Evolutionary conservation across 2,888 invertebrate genomes (phyloP).

Genomic region (Philereme transversata): DNA sequence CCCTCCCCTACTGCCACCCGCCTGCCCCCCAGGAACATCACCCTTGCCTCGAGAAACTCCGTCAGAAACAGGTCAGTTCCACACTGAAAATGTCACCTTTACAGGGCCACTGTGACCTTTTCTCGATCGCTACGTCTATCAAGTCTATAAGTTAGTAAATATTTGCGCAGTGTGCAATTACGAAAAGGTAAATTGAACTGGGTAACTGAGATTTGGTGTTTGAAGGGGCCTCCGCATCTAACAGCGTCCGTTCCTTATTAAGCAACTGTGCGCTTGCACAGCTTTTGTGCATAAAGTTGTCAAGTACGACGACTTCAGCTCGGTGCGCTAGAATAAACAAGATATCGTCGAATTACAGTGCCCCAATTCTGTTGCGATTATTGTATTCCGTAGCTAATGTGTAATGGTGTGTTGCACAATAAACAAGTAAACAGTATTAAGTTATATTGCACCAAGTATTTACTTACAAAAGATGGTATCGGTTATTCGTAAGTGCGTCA

Average conservation of each 20-base stretch:
- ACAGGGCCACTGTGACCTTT: conserved; percentile 20
- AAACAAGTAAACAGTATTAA: neutral
- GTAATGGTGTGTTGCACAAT: conserved; percentile 16
- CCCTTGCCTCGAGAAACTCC: conserved; percentile 72
- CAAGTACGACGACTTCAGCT: conserved; percentile 60
- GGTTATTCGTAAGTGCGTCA: no score
- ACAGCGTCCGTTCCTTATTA: conserved; percentile 42
- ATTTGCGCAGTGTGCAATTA: conserved; percentile 1
- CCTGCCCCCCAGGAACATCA: conserved; percentile 73
- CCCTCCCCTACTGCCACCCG: conserved; percentile 83
- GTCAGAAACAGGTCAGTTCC: conserved; percentile 77
- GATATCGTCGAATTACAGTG: conserved; percentile 50
- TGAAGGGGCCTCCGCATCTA: conserved; percentile 19
- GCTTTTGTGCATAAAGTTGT: conserved; percentile 57
- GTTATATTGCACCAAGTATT: neutral
- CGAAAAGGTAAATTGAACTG: conserved; percentile 16
- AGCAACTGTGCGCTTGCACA: conserved; percentile 47
- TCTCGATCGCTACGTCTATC: conserved; percentile 3
- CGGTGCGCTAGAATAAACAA: conserved; percentile 46
- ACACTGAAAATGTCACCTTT: conserved; percentile 22
- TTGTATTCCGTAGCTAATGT: conserved; percentile 30
- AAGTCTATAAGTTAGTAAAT: conserved; percentile 3
- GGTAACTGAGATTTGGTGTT: conserved; percentile 22
- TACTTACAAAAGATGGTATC: neutral
- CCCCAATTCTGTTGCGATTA: conserved; percentile 44